These are phyloP conservation scores for Atlantisia rogersi DNA, from an alignment of 2,113 vertebrate species.

Conservation along the genomic window DNA sequence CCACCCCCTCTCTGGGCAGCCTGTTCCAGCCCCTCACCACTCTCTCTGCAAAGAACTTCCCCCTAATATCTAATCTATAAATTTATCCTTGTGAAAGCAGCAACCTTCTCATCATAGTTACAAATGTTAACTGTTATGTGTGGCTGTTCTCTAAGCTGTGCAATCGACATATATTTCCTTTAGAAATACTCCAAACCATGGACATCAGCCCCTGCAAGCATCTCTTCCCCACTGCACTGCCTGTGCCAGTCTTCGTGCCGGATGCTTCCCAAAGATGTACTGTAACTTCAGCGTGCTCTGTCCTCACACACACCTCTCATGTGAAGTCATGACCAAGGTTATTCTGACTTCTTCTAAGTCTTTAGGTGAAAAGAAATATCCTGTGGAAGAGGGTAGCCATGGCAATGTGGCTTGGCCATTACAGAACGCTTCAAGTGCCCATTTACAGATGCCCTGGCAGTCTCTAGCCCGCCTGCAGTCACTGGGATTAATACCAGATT, in stretches of 20 bases:
- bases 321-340: rapidly evolving
- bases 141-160: background rate
- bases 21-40: no score
- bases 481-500: background rate
- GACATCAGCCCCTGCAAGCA: background rate
- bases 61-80: no score
- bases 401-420: background rate
- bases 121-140: background rate
- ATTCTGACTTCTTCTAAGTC: background rate
- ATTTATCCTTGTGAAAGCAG: background rate
- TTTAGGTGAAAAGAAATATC: background rate
- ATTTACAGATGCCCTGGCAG: rapidly evolving
- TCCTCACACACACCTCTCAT: background rate
- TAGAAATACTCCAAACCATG: background rate
- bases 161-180: background rate
- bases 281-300: rapidly evolving
- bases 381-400: background rate
- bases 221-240: background rate
- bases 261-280: background rate
- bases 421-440: background rate
- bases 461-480: background rate
- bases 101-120: rapidly evolving
- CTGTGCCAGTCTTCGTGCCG: rapidly evolving
- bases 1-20: no score
- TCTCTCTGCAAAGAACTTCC: no score